Evolutionary conservation across 53 echinoderm and acorn worm genomes (phyloP), one percentile per base, ranked within the genome.

Genomic region (Arbacia lixula): DNA sequence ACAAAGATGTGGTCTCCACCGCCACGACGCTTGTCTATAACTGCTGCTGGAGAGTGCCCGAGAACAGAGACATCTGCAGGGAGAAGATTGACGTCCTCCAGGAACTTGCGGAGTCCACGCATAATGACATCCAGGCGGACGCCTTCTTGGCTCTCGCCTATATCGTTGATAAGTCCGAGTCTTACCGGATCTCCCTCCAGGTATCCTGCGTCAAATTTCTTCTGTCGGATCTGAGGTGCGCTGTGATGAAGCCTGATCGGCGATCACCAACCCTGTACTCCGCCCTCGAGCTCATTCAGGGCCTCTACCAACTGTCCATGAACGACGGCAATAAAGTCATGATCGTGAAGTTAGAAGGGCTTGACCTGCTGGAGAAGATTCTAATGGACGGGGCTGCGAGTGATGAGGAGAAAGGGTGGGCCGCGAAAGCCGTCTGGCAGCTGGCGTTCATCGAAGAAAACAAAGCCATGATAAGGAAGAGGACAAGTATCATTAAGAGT

Each of bases 281-380:
- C 17, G 86, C 90, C 0, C 40, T 63, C 12, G 96, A 96, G 87
- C 66, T 93, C 22, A 30, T 88, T 34, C 55, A 80, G 17, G 93
- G 93, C n/a, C 35, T 96, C 51, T 88, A 93, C 49, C 87, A 96
- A 83, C 36, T 96, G 36, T 93, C 96, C 5, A 35, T 84, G 36
- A 89, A 91, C 63, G 96, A 96, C 51, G 41, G 32, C 38, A 96
- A 96, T 81, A 96, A 96, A 57, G 69, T 91, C 5, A 89, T 87
- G 55, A 88, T 96, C 21, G 91, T 88, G 1, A 85, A 93, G 30
- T 85, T 83, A 33, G 92, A 85, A 30, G 91, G 83, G 4, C 49
- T 91, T 21, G 85, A 87, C 24, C 83, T 88, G 1, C 50, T 93
- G 56, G 79, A 61, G 8, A 83, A 73, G 33, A 77, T 89, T 57